phyloP scores from a whole-genome alignment of 2,888 invertebrate species.

The Cerceris rybyensis region DNA sequence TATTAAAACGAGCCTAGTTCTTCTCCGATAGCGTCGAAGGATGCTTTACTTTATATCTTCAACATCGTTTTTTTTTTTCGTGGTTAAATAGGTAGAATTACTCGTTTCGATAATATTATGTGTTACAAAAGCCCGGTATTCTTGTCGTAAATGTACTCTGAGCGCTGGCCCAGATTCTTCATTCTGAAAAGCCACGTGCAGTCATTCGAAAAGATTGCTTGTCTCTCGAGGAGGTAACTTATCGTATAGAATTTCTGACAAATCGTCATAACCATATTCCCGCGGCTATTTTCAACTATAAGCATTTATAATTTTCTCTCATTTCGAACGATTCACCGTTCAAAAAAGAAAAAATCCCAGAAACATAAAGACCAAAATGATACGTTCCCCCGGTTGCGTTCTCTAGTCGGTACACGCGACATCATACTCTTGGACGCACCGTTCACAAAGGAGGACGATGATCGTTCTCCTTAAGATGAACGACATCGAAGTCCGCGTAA shows the following conservation, averaged over 20 bases:
- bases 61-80: conserved; percentile 19
- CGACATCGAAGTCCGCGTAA: conserved; percentile 59
- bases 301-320: conserved; percentile 9
- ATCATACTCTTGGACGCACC: conserved; percentile 22
- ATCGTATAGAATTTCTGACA: conserved; percentile 14
- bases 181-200: conserved; percentile 24
- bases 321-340: neutral
- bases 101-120: conserved; percentile 9
- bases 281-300: neutral
- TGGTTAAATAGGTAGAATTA: conserved; percentile 14
- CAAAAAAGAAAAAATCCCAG: neutral
- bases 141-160: conserved; percentile 14
- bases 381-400: neutral
- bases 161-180: conserved; percentile 26
- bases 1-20: conserved; percentile 11
- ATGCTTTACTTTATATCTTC: conserved; percentile 5
- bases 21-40: neutral
- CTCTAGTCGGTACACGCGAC: conserved; percentile 10
- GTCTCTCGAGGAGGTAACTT: conserved; percentile 24
- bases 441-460: conserved; percentile 43
- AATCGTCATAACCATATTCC: conserved; percentile 7
- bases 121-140: conserved; percentile 14
- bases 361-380: neutral
- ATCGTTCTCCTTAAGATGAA: conserved; percentile 57
- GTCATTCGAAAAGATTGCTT: conserved; percentile 35